Percentiles rank a stretch among this genome's conserved stretches.
phyloP scores from a whole-genome alignment of 1,140 invertebrate species.

The Chironomus tepperi region DNA sequence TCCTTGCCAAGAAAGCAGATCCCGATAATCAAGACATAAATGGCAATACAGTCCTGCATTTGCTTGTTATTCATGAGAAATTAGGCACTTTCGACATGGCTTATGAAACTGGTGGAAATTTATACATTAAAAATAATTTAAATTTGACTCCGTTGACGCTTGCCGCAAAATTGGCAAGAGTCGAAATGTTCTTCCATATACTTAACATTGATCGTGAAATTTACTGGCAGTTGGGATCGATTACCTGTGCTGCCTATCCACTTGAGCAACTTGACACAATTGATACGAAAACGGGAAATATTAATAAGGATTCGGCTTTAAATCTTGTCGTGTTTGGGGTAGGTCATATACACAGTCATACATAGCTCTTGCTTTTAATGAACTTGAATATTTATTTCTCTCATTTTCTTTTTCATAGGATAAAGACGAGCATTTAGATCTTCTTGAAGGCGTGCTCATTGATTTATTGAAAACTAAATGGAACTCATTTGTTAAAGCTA shows the following conservation, averaged over 20 bases:
- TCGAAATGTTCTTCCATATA: slow-evolving; percentile 94
- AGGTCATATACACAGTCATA: too few relatives aligned
- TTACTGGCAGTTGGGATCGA: slow-evolving; percentile 93
- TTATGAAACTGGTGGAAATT: slow-evolving; percentile 79
- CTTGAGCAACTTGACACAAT: slow-evolving; percentile 95
- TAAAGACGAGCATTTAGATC: slow-evolving; percentile 86
- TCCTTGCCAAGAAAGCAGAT: slow-evolving; percentile 88
- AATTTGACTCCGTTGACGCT: slow-evolving; percentile 88
- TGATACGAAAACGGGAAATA: slow-evolving; percentile 78
- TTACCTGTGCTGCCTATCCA: slow-evolving; percentile 94
- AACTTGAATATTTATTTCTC: slow-evolving; percentile 13
- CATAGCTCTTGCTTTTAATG: neutral
- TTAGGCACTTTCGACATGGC: slow-evolving; percentile 87
- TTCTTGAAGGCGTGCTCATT: slow-evolving; percentile 90
- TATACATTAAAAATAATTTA: slow-evolving; percentile 76
- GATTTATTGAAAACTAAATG: slow-evolving; percentile 95
- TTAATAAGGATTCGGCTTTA: slow-evolving; percentile 87
- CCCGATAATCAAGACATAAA: slow-evolving; percentile 93
- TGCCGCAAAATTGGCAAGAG: slow-evolving; percentile 84
- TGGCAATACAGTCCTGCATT: slow-evolving; percentile 94
- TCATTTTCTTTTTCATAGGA: slow-evolving; percentile 52
- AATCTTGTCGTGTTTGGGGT: slow-evolving; percentile 98
- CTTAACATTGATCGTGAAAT: slow-evolving; percentile 90
- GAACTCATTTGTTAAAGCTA: slow-evolving; percentile 93
- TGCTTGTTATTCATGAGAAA: slow-evolving; percentile 95